These are phyloP conservation scores for Tanypteryx hageni DNA, from an alignment of 2,888 invertebrate species.

Conservation along the genomic window DNA sequence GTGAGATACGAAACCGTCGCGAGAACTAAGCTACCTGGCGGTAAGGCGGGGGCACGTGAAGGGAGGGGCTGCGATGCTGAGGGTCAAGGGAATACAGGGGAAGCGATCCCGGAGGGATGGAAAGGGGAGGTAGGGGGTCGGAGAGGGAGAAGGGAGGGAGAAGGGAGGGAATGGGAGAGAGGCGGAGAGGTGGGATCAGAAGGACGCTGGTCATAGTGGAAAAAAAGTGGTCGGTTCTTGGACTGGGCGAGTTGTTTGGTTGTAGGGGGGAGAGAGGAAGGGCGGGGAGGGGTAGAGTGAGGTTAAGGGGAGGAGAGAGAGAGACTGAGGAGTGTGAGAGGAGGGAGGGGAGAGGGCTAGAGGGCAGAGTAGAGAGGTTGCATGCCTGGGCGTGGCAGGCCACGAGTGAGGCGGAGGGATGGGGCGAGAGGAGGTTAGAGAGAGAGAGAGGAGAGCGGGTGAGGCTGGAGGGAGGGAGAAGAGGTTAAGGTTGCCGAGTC, in stretches of 20 bases:
- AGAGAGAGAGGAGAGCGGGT: slow-evolving; percentile 41
- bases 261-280: not conserved
- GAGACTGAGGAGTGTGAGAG: not conserved
- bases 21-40: not conserved
- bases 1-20: not conserved
- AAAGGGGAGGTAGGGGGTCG: not conserved
- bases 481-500: slow-evolving; percentile 59
- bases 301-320: not conserved
- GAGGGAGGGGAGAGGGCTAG: slow-evolving; percentile 46
- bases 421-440: slow-evolving; percentile 39
- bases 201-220: slow-evolving; percentile 56
- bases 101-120: slow-evolving; percentile 47
- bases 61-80: slow-evolving; percentile 3
- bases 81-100: slow-evolving; percentile 60
- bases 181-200: slow-evolving; percentile 40
- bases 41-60: not conserved
- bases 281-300: not conserved
- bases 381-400: slow-evolving; percentile 63
- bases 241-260: slow-evolving; percentile 63
- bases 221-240: slow-evolving; percentile 61
- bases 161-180: not conserved
- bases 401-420: slow-evolving; percentile 47
- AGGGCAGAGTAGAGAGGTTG: slow-evolving; percentile 62
- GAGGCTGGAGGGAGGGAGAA: slow-evolving; percentile 37
- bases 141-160: not conserved